phyloP scores from a whole-genome alignment of 2,113 vertebrate species.

The Cygnus buccinator region DNA sequence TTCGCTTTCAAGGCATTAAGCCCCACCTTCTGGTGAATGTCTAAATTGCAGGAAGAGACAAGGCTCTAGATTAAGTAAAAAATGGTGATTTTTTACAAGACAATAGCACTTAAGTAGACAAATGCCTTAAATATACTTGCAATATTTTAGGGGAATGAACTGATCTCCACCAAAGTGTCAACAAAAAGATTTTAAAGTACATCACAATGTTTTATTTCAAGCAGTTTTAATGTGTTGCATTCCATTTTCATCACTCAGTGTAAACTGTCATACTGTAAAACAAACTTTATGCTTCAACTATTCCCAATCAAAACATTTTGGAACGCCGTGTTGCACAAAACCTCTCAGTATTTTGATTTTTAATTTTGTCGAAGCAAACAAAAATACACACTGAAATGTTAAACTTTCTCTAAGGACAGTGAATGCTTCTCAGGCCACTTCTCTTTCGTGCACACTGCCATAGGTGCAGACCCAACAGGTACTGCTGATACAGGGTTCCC shows the following conservation, averaged over 20 bases:
- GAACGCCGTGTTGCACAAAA: background rate
- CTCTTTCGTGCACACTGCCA: background rate
- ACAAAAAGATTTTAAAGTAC: background rate
- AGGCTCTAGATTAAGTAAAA: rapidly evolving
- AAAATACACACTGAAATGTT: background rate
- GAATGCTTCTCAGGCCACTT: background rate
- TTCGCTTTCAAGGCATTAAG: background rate
- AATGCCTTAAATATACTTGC: background rate
- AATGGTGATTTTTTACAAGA: background rate
- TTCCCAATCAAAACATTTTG: constrained; percentile 10
- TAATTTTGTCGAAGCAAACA: background rate
- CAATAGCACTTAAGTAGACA: background rate
- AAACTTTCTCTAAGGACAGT: background rate
- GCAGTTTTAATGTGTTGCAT: background rate
- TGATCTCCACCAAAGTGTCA: background rate
- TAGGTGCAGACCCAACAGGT: background rate
- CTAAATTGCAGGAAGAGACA: background rate
- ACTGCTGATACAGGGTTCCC: background rate
- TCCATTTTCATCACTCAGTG: background rate
- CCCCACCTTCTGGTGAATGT: constrained; percentile 39
- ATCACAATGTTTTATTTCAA: background rate
- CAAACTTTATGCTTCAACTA: background rate
- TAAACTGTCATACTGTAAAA: background rate
- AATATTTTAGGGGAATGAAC: background rate
- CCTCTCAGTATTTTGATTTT: background rate